Conservation (phyloP, 2,797 vertebrate species). For the Ptychadena robeensis region DNA sequence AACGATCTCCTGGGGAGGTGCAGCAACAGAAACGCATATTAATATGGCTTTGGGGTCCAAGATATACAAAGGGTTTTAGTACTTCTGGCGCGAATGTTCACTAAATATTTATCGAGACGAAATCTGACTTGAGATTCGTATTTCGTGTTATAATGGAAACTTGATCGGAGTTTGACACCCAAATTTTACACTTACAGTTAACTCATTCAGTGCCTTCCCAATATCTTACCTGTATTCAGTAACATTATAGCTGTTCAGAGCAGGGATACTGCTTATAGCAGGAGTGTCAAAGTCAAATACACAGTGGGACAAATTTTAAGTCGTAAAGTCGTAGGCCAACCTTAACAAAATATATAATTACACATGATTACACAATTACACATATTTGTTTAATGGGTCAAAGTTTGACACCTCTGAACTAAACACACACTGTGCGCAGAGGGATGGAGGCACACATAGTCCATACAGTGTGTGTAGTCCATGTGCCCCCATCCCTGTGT, state of each 20-base stretch:
- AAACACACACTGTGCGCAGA: too few species aligned
- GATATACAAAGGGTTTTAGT: slow-evolving; percentile 34
- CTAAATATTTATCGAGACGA: slow-evolving; percentile 46
- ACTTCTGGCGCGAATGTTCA: slow-evolving; percentile 19
- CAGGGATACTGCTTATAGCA: neutral
- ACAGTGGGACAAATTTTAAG: too few species aligned
- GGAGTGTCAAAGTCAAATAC: too few species aligned
- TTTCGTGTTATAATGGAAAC: slow-evolving; percentile 7
- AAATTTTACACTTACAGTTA: neutral
- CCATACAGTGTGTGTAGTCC: too few species aligned
- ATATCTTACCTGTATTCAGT: neutral
- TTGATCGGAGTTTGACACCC: neutral
- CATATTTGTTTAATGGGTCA: too few species aligned
- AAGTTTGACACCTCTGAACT: too few species aligned
- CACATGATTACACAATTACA: too few species aligned
- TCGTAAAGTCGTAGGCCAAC: too few species aligned
- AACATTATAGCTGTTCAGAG: neutral
- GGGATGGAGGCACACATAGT: too few species aligned
- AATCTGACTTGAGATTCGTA: neutral
- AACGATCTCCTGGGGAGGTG: slow-evolving; percentile 45
- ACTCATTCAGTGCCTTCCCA: neutral
- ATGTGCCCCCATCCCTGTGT: too few species aligned
- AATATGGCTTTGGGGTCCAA: slow-evolving; percentile 26
- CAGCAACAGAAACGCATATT: slow-evolving; percentile 28
- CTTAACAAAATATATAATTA: too few species aligned